Evolutionary conservation across 2,797 vertebrate genomes (phyloP).

Genomic region (Astyanax mexicanus): DNA sequence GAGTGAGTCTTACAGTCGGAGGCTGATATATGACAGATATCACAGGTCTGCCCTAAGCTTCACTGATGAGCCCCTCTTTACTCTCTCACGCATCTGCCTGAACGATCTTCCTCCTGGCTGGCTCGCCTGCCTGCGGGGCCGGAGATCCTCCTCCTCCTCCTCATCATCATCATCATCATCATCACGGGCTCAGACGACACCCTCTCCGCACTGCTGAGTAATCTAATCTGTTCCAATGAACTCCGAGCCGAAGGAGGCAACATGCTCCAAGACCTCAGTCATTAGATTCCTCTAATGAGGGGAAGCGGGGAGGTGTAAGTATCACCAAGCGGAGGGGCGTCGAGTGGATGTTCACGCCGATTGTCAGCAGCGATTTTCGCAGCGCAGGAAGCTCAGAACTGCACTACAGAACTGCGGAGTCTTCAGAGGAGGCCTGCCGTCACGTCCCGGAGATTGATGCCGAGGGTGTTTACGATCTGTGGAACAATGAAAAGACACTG

Average conservation of each 20-base stretch:
- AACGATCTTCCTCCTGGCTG: slow-evolving; percentile 53
- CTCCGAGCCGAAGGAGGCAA: slow-evolving; percentile 25
- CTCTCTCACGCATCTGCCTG: slow-evolving; percentile 28
- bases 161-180: slow-evolving; percentile 39
- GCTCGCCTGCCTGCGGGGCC: slow-evolving; percentile 34
- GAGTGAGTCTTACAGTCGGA: slow-evolving; percentile 42
- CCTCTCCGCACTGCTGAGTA: slow-evolving; percentile 50
- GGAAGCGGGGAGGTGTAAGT: slow-evolving; percentile 27
- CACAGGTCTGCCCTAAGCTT: slow-evolving; percentile 49
- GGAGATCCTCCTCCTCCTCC: slow-evolving; percentile 29
- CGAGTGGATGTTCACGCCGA: slow-evolving; percentile 9
- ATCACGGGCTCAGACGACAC: slow-evolving; percentile 50
- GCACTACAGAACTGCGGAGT: background rate
- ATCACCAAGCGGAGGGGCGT: slow-evolving; percentile 27
- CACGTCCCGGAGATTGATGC: background rate
- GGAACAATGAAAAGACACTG: background rate
- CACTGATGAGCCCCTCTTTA: slow-evolving; percentile 49
- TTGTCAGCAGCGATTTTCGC: background rate
- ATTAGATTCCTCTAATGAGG: slow-evolving; percentile 71
- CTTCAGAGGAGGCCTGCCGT: background rate
- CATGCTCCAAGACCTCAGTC: slow-evolving; percentile 21
- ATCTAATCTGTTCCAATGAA: slow-evolving; percentile 55
- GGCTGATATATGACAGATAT: slow-evolving; percentile 48
- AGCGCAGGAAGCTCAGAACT: background rate
- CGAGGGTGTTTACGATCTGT: background rate